Base-by-base conservation (phyloP, 2,113 vertebrate species). In the Vulpes ferrilata region DNA sequence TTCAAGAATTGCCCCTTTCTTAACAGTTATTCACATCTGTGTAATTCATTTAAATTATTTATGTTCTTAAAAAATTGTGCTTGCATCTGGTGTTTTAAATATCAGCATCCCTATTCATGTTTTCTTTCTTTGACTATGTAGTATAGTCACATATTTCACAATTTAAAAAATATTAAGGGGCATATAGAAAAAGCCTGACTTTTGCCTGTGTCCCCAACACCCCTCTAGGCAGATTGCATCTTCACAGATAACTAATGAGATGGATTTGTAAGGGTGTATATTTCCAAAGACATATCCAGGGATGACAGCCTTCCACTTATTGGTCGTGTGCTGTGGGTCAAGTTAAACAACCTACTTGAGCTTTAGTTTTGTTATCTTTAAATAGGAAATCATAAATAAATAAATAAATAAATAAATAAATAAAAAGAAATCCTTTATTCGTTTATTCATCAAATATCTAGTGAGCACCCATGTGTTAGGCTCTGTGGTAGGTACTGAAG, bases 11-110 rank as follows among this genome's bases (percentile, higher is more conserved):
- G 38, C 25, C n/a, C 16, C 64, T 65, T 79, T 69, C 53, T 3
- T 57, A 81, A 78, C 9, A 80, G n/a, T 23, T 91, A 71, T 38
- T 91, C 38, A 53, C 0, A 2, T 82, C 74, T 53, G 32, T n/a
- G 62, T 23, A 86, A 92, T n/a, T 74, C n/a, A 83, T 51, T 97
- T 17, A 19, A 15, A 78, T 96, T 38, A 38, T 53, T 93, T 80
- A 17, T 55, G 53, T 65, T 89, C 90, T 55, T 38, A 53, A 12
- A 1, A 86, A 74, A 17, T 78, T 62, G 16, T 78, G 48, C 25
- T 97, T 87, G 38, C 4, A 10, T 93, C 48, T 84, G 27, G 2
- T 67, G 3, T 82, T 92, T 85, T 84, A 13, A 78, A 48, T 30
- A 17, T 76, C 25, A 64, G 5, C 4, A 85, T 71, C 84, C 8